These are phyloP conservation scores for Agonopterix subpropinquella DNA, from an alignment of 2,888 invertebrate genomes.

Conservation along the genomic window DNA sequence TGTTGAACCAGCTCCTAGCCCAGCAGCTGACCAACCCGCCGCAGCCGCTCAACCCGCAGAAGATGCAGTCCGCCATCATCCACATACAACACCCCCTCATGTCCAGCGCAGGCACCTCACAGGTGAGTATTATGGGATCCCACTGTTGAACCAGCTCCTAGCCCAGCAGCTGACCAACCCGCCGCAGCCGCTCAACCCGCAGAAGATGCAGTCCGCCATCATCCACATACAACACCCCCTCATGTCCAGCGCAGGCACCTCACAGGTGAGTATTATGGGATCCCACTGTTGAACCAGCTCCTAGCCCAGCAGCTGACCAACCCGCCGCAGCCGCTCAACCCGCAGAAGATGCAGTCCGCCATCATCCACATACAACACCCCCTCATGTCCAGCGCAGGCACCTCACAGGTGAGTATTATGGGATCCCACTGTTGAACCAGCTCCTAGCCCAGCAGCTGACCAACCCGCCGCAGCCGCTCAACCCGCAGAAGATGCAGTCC, in stretches of 20 bases:
- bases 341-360: slow-evolving; percentile 69
- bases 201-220: slow-evolving; percentile 69
- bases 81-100: slow-evolving; percentile 69
- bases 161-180: slow-evolving; percentile 71
- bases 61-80: slow-evolving; percentile 70
- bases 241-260: slow-evolving; percentile 58
- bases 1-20: slow-evolving; percentile 58
- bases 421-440: slow-evolving; percentile 36
- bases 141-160: slow-evolving; percentile 42
- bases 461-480: too few species aligned
- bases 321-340: too few species aligned
- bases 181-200: slow-evolving; percentile 67
- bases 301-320: slow-evolving; percentile 69
- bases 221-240: slow-evolving; percentile 70
- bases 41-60: slow-evolving; percentile 68
- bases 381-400: slow-evolving; percentile 56
- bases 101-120: slow-evolving; percentile 56
- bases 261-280: slow-evolving; percentile 39
- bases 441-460: slow-evolving; percentile 67
- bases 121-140: slow-evolving; percentile 29
- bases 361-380: slow-evolving; percentile 72
- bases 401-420: slow-evolving; percentile 49
- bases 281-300: slow-evolving; percentile 30
- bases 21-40: slow-evolving; percentile 70
- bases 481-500: slow-evolving; percentile 66